These are phyloP conservation scores for Anaspis maculata DNA, from an alignment of 2,888 invertebrate species.

Conservation along the genomic window DNA sequence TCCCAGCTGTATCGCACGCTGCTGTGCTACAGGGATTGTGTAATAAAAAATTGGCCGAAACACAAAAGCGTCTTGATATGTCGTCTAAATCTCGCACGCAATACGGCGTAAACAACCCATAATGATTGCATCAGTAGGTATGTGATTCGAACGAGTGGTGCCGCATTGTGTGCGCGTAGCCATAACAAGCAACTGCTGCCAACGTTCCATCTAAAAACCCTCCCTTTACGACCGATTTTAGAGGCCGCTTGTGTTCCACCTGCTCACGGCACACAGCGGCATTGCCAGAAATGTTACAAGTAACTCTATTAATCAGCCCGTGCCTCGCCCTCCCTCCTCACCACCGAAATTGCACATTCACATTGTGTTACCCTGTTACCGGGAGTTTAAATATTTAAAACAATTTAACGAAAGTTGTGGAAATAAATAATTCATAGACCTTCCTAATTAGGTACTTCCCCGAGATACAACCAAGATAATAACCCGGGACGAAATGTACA, in stretches of 20 bases:
- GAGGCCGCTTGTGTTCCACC: constrained; percentile 15
- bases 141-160: constrained; percentile 13
- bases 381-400: constrained; percentile 12
- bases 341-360: constrained; percentile 3
- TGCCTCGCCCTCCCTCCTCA: constrained; percentile 6
- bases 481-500: constrained; percentile 11
- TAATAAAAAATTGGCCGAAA: constrained; percentile 6
- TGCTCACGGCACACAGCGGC: constrained; percentile 9
- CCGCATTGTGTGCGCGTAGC: constrained; percentile 13
- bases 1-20: no score
- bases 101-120: constrained; percentile 16
- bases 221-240: constrained; percentile 16
- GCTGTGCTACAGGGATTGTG: background rate
- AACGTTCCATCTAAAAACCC: constrained; percentile 14
- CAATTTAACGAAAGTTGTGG: constrained; percentile 10
- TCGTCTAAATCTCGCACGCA: constrained; percentile 14
- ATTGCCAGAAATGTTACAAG: constrained; percentile 14
- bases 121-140: constrained; percentile 14
- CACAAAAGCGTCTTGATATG: constrained; percentile 9
- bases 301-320: constrained; percentile 15
- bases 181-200: constrained; percentile 17
- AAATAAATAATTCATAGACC: constrained; percentile 12
- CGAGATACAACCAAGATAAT: constrained; percentile 7
- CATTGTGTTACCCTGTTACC: constrained; percentile 9
- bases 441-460: constrained; percentile 13